These are phyloP conservation scores for Leucoma salicis DNA, from an alignment of 2,888 invertebrate species.

Conservation along the genomic window DNA sequence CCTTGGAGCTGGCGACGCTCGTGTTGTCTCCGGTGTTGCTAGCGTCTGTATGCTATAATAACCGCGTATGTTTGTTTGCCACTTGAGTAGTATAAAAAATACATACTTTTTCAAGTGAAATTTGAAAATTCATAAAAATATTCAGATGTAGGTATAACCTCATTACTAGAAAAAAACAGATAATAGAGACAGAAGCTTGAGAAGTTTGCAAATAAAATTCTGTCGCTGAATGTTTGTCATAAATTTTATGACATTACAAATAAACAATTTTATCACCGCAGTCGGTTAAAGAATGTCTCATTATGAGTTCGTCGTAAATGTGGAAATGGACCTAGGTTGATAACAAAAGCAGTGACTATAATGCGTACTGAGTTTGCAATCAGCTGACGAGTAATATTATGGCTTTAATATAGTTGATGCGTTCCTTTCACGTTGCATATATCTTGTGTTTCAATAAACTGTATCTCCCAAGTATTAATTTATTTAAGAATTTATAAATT, in stretches of 20 bases:
- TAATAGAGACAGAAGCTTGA: slow-evolving; percentile 3
- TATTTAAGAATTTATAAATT: too few species aligned
- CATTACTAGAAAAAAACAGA: slow-evolving; percentile 1
- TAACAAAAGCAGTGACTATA: slow-evolving; percentile 49
- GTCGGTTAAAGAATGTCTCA: slow-evolving; percentile 24
- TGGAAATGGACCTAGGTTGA: slow-evolving; percentile 39
- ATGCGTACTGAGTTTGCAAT: slow-evolving; percentile 62
- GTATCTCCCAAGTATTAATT: too few species aligned
- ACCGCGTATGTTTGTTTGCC: too few species aligned
- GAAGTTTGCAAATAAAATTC: slow-evolving; percentile 16
- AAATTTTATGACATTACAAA: slow-evolving; percentile 29
- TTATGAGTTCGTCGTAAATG: slow-evolving; percentile 35
- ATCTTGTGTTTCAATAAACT: background rate
- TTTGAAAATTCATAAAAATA: too few species aligned
- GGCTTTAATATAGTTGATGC: slow-evolving; percentile 38
- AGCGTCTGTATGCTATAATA: too few species aligned
- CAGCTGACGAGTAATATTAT: slow-evolving; percentile 57
- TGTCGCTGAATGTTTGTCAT: slow-evolving; percentile 18
- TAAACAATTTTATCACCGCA: slow-evolving; percentile 19
- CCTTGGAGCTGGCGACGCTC: too few species aligned
- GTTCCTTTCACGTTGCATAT: background rate
- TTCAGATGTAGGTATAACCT: too few species aligned
- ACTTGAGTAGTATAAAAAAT: too few species aligned
- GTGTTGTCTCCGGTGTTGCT: too few species aligned
- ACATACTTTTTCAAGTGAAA: too few species aligned